Base-by-base conservation (phyloP, 2,888 invertebrate species). In the Thera britannica region DNA sequence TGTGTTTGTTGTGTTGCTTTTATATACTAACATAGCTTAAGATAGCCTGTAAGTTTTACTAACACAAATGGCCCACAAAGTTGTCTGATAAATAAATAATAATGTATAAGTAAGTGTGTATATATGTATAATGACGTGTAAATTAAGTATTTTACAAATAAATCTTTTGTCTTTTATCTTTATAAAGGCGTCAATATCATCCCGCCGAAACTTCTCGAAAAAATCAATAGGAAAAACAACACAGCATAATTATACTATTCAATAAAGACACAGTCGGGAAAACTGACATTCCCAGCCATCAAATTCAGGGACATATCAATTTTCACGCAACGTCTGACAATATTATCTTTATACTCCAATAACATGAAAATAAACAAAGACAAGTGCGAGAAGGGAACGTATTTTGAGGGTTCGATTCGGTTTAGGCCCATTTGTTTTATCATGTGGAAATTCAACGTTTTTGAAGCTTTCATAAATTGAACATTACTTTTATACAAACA, bases 241-340 rank as follows among this genome's bases (percentile, higher is more conserved):
- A 3, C 11, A n/a, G 3, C 48, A 48, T n/a, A 4, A 41, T 41
- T 3, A 41, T 7, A 7, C 6, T 9, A 46, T 46, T 46, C 44
- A 46, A 9, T 46, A 46, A 9, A 9, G 44, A 46, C 8, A 46
- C 44, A 46, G 2, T 9, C 44, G 9, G 9, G 7, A 38, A 12
- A 55, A 55, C 46, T 55, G 38, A 51, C 48, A 60, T 55, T 11
- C 34, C 34, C 9, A 52, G n/a, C 44, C 57, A 58, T 52, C 66
- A 62, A 44, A 59, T 38, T 23, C 60, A 58, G 58, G 11, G 65
- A 68, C 65, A 66, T 71, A 69, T 74, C 68, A 68, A 67, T 67
- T 71, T 72, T 72, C 57, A 72, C 72, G 71, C 72, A 49, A 65
- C 70, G 72, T 64, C 70, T 68, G 23, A 44, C 46, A 63, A 62